A percentile compares a stretch with the other conserved stretches of the same genome.
phyloP scores from a whole-genome alignment of 2,888 invertebrate species.

The Drosophila monieri region DNA sequence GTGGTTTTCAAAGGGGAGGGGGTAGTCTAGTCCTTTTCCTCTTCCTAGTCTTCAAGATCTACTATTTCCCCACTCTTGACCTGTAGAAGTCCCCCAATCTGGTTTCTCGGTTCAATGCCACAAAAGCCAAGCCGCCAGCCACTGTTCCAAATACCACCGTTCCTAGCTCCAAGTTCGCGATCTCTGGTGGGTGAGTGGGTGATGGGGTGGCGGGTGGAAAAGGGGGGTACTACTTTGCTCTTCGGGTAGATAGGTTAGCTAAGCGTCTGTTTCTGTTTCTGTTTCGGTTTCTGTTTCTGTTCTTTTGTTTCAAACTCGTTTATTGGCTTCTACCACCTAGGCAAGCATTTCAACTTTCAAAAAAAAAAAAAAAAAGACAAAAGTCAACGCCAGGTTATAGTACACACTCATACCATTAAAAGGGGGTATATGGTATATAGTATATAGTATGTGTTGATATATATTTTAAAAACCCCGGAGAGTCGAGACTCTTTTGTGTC shows the following conservation, averaged over 20 bases:
- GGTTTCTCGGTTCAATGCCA: slow-evolving; percentile 36
- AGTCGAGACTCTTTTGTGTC: slow-evolving; percentile 18
- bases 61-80: neutral
- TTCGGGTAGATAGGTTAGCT: slow-evolving; percentile 37
- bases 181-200: slow-evolving; percentile 42
- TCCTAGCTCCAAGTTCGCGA: slow-evolving; percentile 51
- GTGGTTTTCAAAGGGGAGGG: no score
- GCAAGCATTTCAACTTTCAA: slow-evolving; percentile 69
- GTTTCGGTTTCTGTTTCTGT: slow-evolving; percentile 60
- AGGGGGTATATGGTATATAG: slow-evolving; percentile 6
- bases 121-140: slow-evolving; percentile 7
- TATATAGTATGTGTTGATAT: slow-evolving; percentile 5
- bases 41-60: no score
- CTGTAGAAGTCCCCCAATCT: slow-evolving; percentile 4
- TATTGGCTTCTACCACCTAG: slow-evolving; percentile 64
- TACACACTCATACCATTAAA: slow-evolving; percentile 24
- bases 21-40: no score
- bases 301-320: slow-evolving; percentile 75
- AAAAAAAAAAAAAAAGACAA: slow-evolving; percentile 45
- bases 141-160: slow-evolving; percentile 59
- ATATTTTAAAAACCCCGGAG: slow-evolving; percentile 16
- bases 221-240: neutral
- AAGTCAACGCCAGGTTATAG: slow-evolving; percentile 67
- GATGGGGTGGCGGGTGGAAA: slow-evolving; percentile 1
- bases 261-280: slow-evolving; percentile 73